Evolutionary conservation across 2,797 vertebrate species (phyloP), one percentile per base, ranked within the genome.

Genomic region (Zenarchopterus dispar): DNA sequence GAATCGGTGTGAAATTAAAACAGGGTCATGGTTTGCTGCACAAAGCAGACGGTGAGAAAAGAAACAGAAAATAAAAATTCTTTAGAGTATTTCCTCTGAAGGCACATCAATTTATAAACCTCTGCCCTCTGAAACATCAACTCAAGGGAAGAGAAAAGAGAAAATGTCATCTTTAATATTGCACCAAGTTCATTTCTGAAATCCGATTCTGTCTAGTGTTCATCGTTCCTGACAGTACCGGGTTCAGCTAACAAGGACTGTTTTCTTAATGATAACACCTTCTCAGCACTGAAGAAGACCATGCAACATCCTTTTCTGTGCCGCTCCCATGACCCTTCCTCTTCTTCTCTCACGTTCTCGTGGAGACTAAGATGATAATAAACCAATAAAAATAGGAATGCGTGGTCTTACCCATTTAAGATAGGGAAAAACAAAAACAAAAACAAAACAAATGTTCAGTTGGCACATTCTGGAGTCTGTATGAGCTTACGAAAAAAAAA

Each of bases 101-200:
- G 92, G 92, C 93, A 94, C 91, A 84, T 88, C 78, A 74, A 87
- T 84, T 76, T 75, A 72, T 79, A 76, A 22, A 83, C 67, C 70
- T 59, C 62, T 50, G 52, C 68, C 75, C 79, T 76, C 74, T 73
- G 39, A 81, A 82, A 81, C 66, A 66, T 56, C n/a, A 69, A 66
- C 59, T 54, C 8, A 39, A 56, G n/a, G 54, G 49, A 71, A 61
- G 44, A 72, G 28, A 65, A 52, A 42, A 53, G 46, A 79, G 36
- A 84, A 82, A 73, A 74, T 71, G 55, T 67, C 42, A 62, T 75
- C 46, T 73, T 58, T 64, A 73, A 90, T 87, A 87, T 86, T 89
- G 85, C 82, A 89, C 86, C 45, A 57, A 60, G 76, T 79, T 84
- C 49, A 62, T 67, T 75, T 82, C 24, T 76, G 62, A 73, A 88